Percentiles rank a stretch among this genome's conserved stretches.
phyloP scores from a whole-genome alignment of 2,888 invertebrate genomes.

The Xylocampa areola region DNA sequence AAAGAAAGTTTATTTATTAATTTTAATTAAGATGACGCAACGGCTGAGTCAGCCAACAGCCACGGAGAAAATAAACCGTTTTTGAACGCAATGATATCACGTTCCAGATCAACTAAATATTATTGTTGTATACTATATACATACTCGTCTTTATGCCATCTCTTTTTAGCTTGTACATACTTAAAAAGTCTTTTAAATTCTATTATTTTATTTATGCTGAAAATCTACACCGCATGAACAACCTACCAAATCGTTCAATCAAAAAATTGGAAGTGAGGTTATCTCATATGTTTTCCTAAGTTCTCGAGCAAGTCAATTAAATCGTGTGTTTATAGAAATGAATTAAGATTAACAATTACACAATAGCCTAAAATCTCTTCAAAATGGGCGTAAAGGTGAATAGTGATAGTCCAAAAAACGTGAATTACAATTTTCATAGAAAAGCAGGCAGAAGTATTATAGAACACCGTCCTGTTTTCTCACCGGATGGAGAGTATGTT shows the following conservation, averaged over 20 bases:
- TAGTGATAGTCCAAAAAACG: conserved; percentile 47
- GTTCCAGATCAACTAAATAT: conserved; percentile 18
- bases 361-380: conserved; percentile 7
- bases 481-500: conserved; percentile 86
- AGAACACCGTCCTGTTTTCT: conserved; percentile 82
- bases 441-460: conserved; percentile 87
- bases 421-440: conserved; percentile 77
- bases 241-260: too few relatives aligned
- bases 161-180: too few relatives aligned
- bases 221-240: too few relatives aligned
- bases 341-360: conserved; percentile 22
- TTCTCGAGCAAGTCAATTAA: neutral
- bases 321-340: conserved; percentile 34
- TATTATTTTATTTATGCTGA: too few relatives aligned
- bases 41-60: too few relatives aligned
- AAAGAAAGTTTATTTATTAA: too few relatives aligned
- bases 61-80: too few relatives aligned
- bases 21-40: too few relatives aligned
- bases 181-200: too few relatives aligned
- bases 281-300: conserved; percentile 73
- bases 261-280: conserved; percentile 75
- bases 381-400: conserved; percentile 77
- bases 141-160: too few relatives aligned
- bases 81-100: conserved; percentile 13
- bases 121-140: too few relatives aligned